Percentiles rank a stretch among this genome's conserved stretches.
Evolutionary conservation across 2,888 invertebrate genomes (phyloP).

Genomic region (Trachelus troglodyta): DNA sequence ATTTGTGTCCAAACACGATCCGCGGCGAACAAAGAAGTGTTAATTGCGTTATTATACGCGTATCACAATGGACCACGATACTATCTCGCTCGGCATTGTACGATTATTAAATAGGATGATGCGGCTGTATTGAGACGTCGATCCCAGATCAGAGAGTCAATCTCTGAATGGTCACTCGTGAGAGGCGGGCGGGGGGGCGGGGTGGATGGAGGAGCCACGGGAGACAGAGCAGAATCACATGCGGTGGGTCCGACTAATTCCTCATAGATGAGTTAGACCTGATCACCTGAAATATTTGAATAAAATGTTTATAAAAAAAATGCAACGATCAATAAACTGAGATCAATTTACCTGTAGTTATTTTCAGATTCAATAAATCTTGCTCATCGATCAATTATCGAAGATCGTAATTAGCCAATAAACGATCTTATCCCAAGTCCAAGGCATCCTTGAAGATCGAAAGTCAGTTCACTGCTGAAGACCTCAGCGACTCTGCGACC

Average conservation of each 20-base stretch:
- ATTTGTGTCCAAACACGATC: constrained; percentile 41
- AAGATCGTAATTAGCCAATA: too few species aligned
- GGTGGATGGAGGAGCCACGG: not conserved
- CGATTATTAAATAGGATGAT: constrained; percentile 65
- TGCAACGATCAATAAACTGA: too few species aligned
- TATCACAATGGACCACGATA: constrained; percentile 21
- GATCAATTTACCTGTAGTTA: too few species aligned
- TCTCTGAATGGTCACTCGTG: constrained; percentile 3
- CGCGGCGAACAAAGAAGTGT: constrained; percentile 54
- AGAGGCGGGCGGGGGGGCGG: not conserved
- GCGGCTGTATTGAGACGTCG: constrained; percentile 57
- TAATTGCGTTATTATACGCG: constrained; percentile 61
- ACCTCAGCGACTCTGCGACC: too few species aligned
- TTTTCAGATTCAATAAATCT: too few species aligned
- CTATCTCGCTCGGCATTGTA: constrained; percentile 46
- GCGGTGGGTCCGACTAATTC: not conserved
- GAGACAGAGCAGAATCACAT: not conserved
- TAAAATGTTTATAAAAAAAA: too few species aligned
- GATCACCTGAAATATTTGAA: too few species aligned
- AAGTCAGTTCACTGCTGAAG: too few species aligned
- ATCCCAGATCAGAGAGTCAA: constrained; percentile 32
- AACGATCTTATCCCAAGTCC: too few species aligned
- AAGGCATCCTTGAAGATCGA: too few species aligned
- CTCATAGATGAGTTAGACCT: too few species aligned
- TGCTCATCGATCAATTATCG: too few species aligned